Evolutionary conservation across 2,888 invertebrate genomes (phyloP).

Genomic region (Silvanus unidentatus): DNA sequence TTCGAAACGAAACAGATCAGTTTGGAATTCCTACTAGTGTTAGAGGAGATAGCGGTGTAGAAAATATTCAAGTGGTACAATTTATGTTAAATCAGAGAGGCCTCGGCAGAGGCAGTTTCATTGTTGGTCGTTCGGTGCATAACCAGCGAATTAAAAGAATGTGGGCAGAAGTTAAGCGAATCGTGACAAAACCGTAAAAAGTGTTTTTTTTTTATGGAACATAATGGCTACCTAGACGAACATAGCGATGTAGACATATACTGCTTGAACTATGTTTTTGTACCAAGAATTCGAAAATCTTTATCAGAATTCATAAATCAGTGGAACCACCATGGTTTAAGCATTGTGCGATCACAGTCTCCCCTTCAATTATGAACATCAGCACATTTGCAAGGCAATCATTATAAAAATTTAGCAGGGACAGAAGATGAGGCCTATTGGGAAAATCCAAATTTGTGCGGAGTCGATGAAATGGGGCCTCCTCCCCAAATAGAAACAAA

Average conservation of each 20-base stretch:
- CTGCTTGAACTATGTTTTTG: conserved; percentile 10
- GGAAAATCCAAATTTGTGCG: conserved; percentile 9
- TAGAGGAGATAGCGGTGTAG: conserved; percentile 14
- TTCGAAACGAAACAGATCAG: conserved; percentile 10
- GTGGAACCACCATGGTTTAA: conserved; percentile 14
- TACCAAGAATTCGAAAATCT: conserved; percentile 10
- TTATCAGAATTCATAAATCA: conserved; percentile 13
- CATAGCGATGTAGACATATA: conserved; percentile 13
- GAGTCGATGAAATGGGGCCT: conserved; percentile 10
- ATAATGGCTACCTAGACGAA: conserved; percentile 9
- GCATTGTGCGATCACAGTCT: conserved; percentile 9
- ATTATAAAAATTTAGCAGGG: background rate
- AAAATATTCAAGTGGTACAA: conserved; percentile 15
- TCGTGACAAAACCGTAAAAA: conserved; percentile 12
- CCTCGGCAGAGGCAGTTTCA: conserved; percentile 14
- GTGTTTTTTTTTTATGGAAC: conserved; percentile 14
- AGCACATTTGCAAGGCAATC: conserved; percentile 4
- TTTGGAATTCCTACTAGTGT: conserved; percentile 16
- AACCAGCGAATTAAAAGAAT: conserved; percentile 15
- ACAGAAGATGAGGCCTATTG: conserved; percentile 8
- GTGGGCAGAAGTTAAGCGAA: conserved; percentile 17
- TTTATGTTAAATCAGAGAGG: conserved; percentile 13
- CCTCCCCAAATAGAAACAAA: conserved; percentile 8
- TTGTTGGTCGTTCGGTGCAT: conserved; percentile 15
- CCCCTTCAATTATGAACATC: conserved; percentile 13